Percentiles rank a stretch among this genome's conserved stretches.
These are phyloP conservation scores for Apeltes quadracus DNA, from an alignment of 2,113 vertebrate genomes.

Conservation along the genomic window DNA sequence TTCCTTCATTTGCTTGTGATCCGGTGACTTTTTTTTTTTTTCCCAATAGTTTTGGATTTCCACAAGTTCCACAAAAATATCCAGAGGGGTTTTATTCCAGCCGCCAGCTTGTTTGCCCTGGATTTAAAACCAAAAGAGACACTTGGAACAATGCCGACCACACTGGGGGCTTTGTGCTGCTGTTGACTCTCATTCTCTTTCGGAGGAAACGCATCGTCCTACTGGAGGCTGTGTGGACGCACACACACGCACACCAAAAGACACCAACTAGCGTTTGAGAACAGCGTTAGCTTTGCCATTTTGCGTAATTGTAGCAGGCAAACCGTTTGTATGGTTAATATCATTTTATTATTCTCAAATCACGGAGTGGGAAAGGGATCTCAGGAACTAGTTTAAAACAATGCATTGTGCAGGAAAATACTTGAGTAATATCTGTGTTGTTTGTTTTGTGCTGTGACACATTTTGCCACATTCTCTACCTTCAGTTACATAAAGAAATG, in stretches of 20 bases:
- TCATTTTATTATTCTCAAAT: not conserved
- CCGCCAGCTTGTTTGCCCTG: not conserved
- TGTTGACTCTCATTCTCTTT: not conserved
- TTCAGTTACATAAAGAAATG: not conserved
- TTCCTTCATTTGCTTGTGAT: not conserved
- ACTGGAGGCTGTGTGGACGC: slow-evolving; percentile 1
- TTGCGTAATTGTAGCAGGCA: too few species aligned
- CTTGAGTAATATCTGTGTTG: not conserved
- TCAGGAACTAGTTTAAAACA: not conserved
- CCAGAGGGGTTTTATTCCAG: not conserved
- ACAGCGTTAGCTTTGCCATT: too few species aligned
- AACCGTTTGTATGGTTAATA: too few species aligned
- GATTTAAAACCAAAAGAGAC: not conserved
- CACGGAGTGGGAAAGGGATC: slow-evolving; percentile 1
- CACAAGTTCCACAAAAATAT: not conserved
- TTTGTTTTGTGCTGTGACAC: not conserved
- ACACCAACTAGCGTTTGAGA: too few species aligned
- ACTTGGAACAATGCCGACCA: not conserved
- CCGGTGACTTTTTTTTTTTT: not conserved
- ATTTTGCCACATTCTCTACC: not conserved
- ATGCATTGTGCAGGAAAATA: not conserved
- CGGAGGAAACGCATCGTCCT: slow-evolving; percentile 10
- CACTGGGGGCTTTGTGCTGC: slow-evolving; percentile 10
- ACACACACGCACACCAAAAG: too few species aligned
- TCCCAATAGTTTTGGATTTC: not conserved